phyloP scores from a whole-genome alignment of 2,113 vertebrate species.

The Colinus virginianus region DNA sequence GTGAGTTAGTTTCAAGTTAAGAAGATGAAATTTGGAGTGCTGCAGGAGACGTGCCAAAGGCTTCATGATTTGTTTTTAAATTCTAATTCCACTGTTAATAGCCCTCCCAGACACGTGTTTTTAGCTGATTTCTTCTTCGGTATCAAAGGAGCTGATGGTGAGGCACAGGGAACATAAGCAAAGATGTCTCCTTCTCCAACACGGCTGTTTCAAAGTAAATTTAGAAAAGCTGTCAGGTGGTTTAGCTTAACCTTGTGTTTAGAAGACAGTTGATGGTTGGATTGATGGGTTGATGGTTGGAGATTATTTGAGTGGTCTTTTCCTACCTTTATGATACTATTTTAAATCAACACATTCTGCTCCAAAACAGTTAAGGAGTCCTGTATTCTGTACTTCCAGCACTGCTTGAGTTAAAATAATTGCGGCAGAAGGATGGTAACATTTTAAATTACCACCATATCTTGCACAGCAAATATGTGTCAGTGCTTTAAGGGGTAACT shows the following conservation, averaged over 20 bases:
- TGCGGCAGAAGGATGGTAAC: neutral
- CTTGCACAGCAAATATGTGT: constrained; percentile 18
- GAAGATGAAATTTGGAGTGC: neutral
- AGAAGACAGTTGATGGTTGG: neutral
- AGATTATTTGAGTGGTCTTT: too few relatives aligned
- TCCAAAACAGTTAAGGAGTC: neutral
- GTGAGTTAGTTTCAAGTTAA: neutral
- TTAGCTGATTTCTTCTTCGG: neutral
- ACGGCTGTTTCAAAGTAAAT: neutral
- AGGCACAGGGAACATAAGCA: neutral
- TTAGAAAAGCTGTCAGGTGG: neutral
- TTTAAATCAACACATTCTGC: neutral
- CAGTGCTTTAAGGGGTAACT: constrained; percentile 21
- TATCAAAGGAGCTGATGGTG: neutral
- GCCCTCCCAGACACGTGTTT: neutral
- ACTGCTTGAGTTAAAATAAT: constrained; percentile 1
- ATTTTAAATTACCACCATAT: constrained; percentile 22
- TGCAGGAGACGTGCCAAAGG: accelerated
- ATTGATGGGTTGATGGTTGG: too few relatives aligned
- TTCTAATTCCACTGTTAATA: neutral
- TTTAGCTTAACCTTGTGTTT: neutral
- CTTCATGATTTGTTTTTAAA: neutral
- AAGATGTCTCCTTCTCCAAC: neutral
- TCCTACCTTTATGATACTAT: neutral
- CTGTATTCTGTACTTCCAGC: accelerated